phyloP scores from a whole-genome alignment of 1,140 invertebrate genomes.

The Trachymyrmex cornetzi region DNA sequence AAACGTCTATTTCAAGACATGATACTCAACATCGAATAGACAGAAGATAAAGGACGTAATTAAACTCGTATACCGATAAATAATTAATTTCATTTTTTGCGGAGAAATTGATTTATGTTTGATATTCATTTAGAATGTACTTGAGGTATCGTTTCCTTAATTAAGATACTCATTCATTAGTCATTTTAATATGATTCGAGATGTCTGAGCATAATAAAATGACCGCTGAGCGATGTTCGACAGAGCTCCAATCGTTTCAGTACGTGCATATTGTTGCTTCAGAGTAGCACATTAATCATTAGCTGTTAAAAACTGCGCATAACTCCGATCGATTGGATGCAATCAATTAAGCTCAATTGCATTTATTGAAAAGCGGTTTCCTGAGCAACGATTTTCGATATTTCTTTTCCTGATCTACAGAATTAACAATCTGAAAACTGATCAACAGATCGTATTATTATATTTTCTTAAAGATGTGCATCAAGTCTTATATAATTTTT shows the following conservation, averaged over 20 bases:
- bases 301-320: background rate
- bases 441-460: background rate
- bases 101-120: background rate
- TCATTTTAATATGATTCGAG: slow-evolving; percentile 3
- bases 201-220: slow-evolving; percentile 4
- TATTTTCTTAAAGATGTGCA: background rate
- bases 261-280: slow-evolving; percentile 13
- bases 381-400: background rate
- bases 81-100: background rate
- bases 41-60: background rate
- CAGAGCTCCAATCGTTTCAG: background rate
- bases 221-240: slow-evolving; percentile 1
- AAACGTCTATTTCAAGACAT: background rate
- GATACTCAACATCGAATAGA: background rate
- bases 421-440: background rate
- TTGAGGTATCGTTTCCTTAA: slow-evolving; percentile 18
- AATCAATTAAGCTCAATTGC: background rate
- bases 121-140: background rate
- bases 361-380: background rate
- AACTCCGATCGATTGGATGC: background rate
- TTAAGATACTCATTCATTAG: slow-evolving; percentile 34
- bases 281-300: slow-evolving; percentile 26
- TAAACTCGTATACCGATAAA: background rate
- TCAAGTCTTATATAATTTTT: background rate
- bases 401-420: background rate